These are phyloP conservation scores for Liasis olivaceus DNA, from an alignment of 2,797 vertebrate species.

Conservation along the genomic window DNA sequence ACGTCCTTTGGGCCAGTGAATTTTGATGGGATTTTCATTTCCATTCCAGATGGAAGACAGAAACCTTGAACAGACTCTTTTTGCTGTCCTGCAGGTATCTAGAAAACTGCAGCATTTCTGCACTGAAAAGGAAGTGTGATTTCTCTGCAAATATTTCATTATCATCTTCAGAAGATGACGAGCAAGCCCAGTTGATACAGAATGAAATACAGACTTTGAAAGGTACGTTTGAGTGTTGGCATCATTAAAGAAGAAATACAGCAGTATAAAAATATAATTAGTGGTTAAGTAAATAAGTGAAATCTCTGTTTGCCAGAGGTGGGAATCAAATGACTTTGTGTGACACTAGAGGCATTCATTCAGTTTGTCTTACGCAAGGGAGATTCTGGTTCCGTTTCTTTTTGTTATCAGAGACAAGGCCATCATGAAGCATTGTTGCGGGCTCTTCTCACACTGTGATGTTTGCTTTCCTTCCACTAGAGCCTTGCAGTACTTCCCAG, in stretches of 20 bases:
- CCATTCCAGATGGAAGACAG: neutral
- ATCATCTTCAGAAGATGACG: conserved; percentile 85
- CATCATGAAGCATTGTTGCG: too few relatives aligned
- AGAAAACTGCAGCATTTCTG: conserved; percentile 84
- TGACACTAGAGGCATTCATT: too few relatives aligned
- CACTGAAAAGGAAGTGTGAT: conserved; percentile 85
- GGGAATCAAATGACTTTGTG: too few relatives aligned
- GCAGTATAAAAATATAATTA: too few relatives aligned
- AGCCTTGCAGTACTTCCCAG: conserved; percentile 66
- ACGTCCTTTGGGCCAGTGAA: neutral
- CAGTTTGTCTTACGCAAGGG: too few relatives aligned
- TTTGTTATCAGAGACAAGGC: too few relatives aligned
- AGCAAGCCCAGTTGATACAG: conserved; percentile 48
- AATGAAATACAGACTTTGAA: conserved; percentile 3
- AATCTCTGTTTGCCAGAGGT: too few relatives aligned
- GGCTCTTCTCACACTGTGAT: neutral
- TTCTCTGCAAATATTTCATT: conserved; percentile 78
- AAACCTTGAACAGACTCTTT: neutral
- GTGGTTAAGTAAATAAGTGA: too few relatives aligned
- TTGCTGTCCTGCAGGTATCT: conserved; percentile 77
- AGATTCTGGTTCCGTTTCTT: too few relatives aligned
- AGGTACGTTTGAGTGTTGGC: conserved; percentile 51
- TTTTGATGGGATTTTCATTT: too few relatives aligned
- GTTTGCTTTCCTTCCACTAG: conserved; percentile 46
- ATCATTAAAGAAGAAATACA: too few relatives aligned